phyloP scores from a whole-genome alignment of 2,113 vertebrate species.

The Pimephales promelas region DNA sequence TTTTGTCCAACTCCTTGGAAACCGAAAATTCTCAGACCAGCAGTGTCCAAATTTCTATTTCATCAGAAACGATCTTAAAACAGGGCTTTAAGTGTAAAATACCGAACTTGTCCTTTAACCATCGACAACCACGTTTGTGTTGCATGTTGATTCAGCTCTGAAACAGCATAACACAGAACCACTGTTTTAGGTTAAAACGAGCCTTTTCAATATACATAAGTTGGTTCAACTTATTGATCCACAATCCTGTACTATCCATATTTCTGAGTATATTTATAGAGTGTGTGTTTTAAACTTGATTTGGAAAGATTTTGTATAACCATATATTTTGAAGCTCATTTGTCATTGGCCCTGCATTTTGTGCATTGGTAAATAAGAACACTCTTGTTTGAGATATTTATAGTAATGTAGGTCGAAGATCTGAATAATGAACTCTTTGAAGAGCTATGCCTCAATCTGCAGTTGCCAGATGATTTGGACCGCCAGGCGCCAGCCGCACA shows the following conservation, averaged over 20 bases:
- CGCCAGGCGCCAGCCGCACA: background rate
- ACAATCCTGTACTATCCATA: too few species aligned
- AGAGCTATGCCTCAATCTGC: background rate
- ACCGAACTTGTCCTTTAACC: too few species aligned
- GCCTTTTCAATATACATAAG: background rate
- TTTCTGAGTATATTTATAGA: background rate
- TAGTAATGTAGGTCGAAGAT: background rate
- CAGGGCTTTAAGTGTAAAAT: too few species aligned
- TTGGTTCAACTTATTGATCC: background rate
- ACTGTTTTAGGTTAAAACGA: background rate
- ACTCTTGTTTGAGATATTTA: slow-evolving; percentile 16
- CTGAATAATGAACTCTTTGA: background rate
- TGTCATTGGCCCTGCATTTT: background rate
- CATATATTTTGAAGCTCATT: background rate
- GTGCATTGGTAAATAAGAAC: slow-evolving; percentile 11
- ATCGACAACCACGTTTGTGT: background rate
- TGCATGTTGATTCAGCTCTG: background rate
- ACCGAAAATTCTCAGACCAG: too few species aligned
- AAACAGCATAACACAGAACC: background rate
- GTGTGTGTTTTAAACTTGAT: background rate
- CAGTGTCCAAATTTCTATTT: too few species aligned
- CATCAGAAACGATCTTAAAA: too few species aligned
- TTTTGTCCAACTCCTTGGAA: too few species aligned
- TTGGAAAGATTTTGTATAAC: background rate
- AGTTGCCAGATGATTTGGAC: background rate